Base-by-base conservation (phyloP, 2,888 invertebrate species). In the Epistrophella euchroma region DNA sequence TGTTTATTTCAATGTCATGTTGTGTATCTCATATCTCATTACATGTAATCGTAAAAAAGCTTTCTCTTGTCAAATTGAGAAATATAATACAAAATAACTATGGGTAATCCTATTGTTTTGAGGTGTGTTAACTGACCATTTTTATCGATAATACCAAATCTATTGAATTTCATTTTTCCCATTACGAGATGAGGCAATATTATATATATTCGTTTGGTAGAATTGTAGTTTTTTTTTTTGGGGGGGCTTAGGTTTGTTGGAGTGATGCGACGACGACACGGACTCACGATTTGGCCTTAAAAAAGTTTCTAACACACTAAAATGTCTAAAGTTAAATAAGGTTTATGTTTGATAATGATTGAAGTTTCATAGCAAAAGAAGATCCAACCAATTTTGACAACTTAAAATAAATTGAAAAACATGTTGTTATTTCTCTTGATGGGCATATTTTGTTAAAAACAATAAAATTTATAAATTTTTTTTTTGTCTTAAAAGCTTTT, bases 231-330 rank as follows among this genome's bases (percentile, higher is more conserved):
- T 2, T 0, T 5, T 19, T 40, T 37, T 37, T 37, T 60, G 13
- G 50, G 7, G 17, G 7, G n/a, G 3, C 17, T 17, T 50, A 56
- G 47, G 52, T 64, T n/a, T n/a, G n/a, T n/a, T n/a, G n/a, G n/a
- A n/a, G n/a, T 62, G 60, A 32, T 45, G 15, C 19, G 32, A 73
- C 64, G 35, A 25, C 25, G 6, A 28, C 15, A 35, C 13, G 52
- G 60, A 55, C 62, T 78, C 83, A 83, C 78, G 83, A 83, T 43
- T 77, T 77, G 72, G 66, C 77, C 77, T 72, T 7, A 71, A 80
- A 68, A 66, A 15, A 50, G 45, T 17, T 45, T 45, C 9, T 17
- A 9, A 45, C 17, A 45, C 9, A 45, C 64, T 50, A 70, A 58
- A 82, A 76, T 62, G 43, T 37, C 70, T 62, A 35, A 70, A 37